These are phyloP conservation scores for Heliconius sara DNA, from an alignment of 2,888 invertebrate genomes.

Conservation along the genomic window DNA sequence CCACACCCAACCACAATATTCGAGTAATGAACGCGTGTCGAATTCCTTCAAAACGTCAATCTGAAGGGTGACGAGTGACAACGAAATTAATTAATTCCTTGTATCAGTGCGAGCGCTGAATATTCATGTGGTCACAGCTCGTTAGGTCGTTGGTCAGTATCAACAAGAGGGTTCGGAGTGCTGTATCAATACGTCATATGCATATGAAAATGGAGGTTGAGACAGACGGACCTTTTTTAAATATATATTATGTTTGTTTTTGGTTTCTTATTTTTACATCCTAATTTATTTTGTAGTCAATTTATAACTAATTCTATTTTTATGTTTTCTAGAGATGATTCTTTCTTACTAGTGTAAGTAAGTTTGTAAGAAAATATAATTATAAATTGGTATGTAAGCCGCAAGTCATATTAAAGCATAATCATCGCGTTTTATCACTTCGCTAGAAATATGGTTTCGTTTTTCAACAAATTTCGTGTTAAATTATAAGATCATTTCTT, in stretches of 20 bases:
- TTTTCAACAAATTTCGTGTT: too few species aligned
- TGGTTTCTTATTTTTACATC: neutral
- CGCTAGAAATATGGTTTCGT: too few species aligned
- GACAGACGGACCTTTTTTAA: neutral
- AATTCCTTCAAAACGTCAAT: conserved; percentile 40
- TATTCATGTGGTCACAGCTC: conserved; percentile 80
- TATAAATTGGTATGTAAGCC: too few species aligned
- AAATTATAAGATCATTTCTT: too few species aligned
- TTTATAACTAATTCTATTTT: too few species aligned
- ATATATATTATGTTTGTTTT: neutral
- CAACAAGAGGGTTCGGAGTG: conserved; percentile 61
- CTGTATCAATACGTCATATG: conserved; percentile 44
- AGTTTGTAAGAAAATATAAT: too few species aligned
- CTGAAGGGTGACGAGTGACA: conserved; percentile 55
- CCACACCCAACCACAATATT: neutral
- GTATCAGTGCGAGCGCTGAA: conserved; percentile 62
- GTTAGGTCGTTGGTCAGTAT: conserved; percentile 80
- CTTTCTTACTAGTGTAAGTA: too few species aligned
- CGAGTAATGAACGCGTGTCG: conserved; percentile 32
- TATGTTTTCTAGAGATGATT: too few species aligned
- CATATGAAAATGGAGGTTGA: conserved; percentile 34
- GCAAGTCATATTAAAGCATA: too few species aligned
- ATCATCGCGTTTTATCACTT: too few species aligned
- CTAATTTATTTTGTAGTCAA: too few species aligned
- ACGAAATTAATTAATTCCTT: conserved; percentile 73